Evolutionary conservation across 2,113 vertebrate species (phyloP), one percentile per base, ranked within the genome.

Genomic region (Barbus barbus): DNA sequence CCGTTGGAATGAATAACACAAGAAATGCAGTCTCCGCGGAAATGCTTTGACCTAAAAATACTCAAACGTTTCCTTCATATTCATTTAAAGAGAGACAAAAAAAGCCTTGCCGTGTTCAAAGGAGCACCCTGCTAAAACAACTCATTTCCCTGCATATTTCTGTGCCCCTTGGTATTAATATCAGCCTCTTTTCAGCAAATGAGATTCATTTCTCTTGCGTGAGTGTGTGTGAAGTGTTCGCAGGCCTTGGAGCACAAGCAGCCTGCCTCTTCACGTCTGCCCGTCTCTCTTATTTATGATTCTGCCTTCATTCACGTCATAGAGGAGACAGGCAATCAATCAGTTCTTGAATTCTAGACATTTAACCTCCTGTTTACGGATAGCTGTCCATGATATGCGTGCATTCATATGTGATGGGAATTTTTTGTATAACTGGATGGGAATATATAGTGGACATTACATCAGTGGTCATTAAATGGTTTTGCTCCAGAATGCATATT

Each of bases 301-400:
- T 88, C 53, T 22, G 71, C 65, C 79, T 84, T 78, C 67, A 46
- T 89, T 90, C 86, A 87, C 89, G 87, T 86, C 86, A 85, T 80
- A 44, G 56, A 69, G 87, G 73, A 83, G 83, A 89, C 85, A 90
- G 90, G 88, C 89, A 90, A 87, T 83, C 89, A 88, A 90, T 92
- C 91, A 91, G 83, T 88, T 67, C 83, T n/a, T 81, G 88, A 85
- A 86, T 85, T 86, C 89, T 77, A 31, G 36, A 61, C 84, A 85
- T 83, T 69, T 69, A 85, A 86, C 73, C 53, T 89, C 13, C 81
- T 71, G 86, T 90, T 92, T 79, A 86, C 85, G 86, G 69, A 84
- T 83, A 77, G 86, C 31, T 88, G 36, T 14, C 8, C 9, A 41
- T 87, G 79, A 78, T 87, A 16, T 13, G 51, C 76, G 61, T 67